phyloP scores from a whole-genome alignment of 2,113 vertebrate genomes.

The Calidris pygmaea region DNA sequence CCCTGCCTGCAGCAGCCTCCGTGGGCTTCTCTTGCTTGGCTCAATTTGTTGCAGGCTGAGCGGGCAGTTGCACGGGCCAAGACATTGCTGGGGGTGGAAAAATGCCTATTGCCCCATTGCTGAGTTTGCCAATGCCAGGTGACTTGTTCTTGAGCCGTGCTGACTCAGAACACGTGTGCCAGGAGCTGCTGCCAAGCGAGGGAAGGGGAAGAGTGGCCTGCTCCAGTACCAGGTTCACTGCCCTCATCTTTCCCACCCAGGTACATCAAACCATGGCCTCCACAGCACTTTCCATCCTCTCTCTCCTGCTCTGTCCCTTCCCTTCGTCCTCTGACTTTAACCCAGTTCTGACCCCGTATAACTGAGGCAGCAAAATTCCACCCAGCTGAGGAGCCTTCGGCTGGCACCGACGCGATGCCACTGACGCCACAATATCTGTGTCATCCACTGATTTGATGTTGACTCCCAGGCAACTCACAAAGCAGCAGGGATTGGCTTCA shows the following conservation, averaged over 20 bases:
- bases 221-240: neutral
- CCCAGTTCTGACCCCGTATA: neutral
- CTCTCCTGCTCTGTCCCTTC: neutral
- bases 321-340: neutral
- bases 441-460: neutral
- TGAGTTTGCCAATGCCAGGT: neutral
- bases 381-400: neutral
- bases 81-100: neutral
- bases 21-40: neutral
- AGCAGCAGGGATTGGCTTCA: neutral
- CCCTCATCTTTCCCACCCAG: neutral
- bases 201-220: neutral
- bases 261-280: neutral
- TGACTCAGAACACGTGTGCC: accelerated
- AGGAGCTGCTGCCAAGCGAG: neutral
- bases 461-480: neutral
- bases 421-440: neutral
- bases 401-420: neutral
- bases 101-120: neutral
- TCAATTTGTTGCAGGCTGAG: neutral
- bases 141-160: no score
- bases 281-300: neutral
- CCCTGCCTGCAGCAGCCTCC: neutral
- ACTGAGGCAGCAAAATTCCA: neutral
- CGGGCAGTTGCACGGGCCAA: neutral